Base-by-base conservation (phyloP, 1,140 invertebrate genomes). In the Nebria ingens region DNA sequence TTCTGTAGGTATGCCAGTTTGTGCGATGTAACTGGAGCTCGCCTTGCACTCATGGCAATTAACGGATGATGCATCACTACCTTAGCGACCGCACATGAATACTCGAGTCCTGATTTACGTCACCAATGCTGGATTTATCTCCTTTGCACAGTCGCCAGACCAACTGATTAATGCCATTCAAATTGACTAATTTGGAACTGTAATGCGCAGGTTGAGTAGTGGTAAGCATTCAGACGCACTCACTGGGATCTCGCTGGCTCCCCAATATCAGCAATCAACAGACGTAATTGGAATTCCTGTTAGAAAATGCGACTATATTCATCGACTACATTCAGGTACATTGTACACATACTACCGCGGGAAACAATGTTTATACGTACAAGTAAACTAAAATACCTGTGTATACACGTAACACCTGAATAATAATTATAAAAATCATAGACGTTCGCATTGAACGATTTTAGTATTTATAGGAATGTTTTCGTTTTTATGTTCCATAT, bases 101-200 rank as follows among this genome's bases (percentile, higher is more conserved):
- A 17, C 17, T 17, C 17, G 40, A 17, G 40, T 17, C 40, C 40
- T 45, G 40, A 45, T 45, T 45, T 45, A 45, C 40, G 40, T 45
- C 40, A 45, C 40, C 40, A 17, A 45, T 45, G 40, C 15, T 45
- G 15, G 15, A 45, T 45, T 45, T 45, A 45, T 45, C 40, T 45
- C 40, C 40, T 45, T 45, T 17, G 40, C 40, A 45, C 40, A 45
- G 9, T 45, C 40, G 17, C 25, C 17, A 45, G 40, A 17, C 40
- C 17, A 45, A 12, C 40, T 45, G 40, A 45, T 45, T 45, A 45
- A 45, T 45, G 40, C 40, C 40, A 45, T 45, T 45, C 40, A 45
- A 45, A 45, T 45, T 45, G 40, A 45, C 40, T 45, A 45, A 45
- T 45, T 45, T 17, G 40, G 40, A 45, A 45, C 40, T 12, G 40